These are phyloP conservation scores for Aspidoscelis tigris DNA, from an alignment of 2,113 vertebrate genomes.

Conservation along the genomic window DNA sequence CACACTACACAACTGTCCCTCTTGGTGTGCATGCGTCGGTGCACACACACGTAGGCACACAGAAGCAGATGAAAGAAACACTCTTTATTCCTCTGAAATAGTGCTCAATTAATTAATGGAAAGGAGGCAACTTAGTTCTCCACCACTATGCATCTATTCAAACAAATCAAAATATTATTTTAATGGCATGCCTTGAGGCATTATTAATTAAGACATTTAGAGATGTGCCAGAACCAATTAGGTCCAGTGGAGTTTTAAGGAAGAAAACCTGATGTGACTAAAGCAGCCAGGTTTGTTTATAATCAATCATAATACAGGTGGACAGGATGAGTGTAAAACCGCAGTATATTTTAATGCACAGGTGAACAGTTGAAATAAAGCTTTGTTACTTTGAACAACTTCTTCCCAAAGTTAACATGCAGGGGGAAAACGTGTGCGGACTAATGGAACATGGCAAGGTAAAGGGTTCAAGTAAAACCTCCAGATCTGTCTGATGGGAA, in stretches of 20 bases:
- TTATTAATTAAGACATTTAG: not conserved
- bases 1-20: constrained; percentile 62
- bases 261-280: not conserved
- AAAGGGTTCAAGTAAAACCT: not conserved
- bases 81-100: too few relatives aligned
- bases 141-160: constrained; percentile 46
- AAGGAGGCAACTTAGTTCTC: not conserved
- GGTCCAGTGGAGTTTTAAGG: not conserved
- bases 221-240: not conserved
- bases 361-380: not conserved
- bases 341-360: not conserved
- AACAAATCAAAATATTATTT: constrained; percentile 30
- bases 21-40: not conserved
- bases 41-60: too few relatives aligned
- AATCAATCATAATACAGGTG: not conserved
- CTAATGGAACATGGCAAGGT: not conserved
- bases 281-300: not conserved
- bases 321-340: not conserved
- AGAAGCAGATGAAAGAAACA: too few relatives aligned
- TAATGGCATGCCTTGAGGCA: constrained; percentile 7
- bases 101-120: too few relatives aligned
- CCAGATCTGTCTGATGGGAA: not conserved
- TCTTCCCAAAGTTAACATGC: not conserved
- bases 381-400: not conserved
- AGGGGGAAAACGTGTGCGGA: not conserved